Evolutionary conservation across 2,888 invertebrate species (phyloP).

Genomic region (Mesorhabditis belari): DNA sequence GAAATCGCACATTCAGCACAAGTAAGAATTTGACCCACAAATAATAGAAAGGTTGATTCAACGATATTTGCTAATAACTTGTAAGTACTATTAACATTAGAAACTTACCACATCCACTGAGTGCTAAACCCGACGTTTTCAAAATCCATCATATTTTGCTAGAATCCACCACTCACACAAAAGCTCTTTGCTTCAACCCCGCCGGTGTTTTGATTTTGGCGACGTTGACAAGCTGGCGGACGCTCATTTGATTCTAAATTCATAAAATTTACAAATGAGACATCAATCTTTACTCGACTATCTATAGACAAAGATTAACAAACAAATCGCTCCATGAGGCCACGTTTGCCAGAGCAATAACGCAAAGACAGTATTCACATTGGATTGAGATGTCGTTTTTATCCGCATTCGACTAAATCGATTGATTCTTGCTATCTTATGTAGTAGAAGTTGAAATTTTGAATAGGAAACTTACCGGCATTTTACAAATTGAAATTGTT

Average conservation of each 20-base stretch:
- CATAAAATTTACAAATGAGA: slow-evolving; percentile 2
- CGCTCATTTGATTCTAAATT: slow-evolving; percentile 4
- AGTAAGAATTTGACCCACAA: slow-evolving; percentile 70
- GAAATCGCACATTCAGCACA: slow-evolving; percentile 95
- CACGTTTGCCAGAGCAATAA: background rate
- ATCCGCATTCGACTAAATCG: background rate
- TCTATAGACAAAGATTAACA: no score
- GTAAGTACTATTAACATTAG: background rate
- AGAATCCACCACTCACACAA: slow-evolving; percentile 65
- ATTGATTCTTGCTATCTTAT: background rate
- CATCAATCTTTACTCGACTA: background rate
- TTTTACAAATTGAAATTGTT: background rate
- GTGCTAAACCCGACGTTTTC: slow-evolving; percentile 94
- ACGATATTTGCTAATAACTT: background rate
- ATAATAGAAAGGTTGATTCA: background rate
- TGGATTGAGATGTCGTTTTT: background rate
- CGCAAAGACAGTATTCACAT: background rate
- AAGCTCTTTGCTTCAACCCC: slow-evolving; percentile 9
- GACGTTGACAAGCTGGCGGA: slow-evolving; percentile 2
- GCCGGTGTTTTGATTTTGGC: background rate
- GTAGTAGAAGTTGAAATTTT: no score
- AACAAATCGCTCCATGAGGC: no score
- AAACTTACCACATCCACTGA: slow-evolving; percentile 63
- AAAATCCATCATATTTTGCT: slow-evolving; percentile 82
- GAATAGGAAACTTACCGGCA: no score